Evolutionary conservation across 2,888 invertebrate species (phyloP), one percentile per base, ranked within the genome.

Genomic region (Sphinx pinastri): DNA sequence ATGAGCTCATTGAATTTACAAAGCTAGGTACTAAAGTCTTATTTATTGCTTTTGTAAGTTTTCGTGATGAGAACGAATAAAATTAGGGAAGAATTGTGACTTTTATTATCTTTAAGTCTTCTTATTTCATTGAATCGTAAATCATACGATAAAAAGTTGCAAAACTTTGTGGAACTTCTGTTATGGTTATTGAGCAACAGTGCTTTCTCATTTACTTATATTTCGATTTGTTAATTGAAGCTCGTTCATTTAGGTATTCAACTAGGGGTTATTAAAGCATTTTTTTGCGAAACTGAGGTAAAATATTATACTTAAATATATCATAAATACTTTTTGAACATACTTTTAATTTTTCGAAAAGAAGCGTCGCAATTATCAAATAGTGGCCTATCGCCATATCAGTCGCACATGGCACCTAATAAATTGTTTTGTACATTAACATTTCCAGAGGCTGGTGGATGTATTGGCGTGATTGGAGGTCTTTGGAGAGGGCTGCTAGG

Each of bases 381-480:
- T 38, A 2, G 38, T 7, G 4, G 38, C 38, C 38, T 38, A 2
- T 3, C 38, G 4, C 25, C 2, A 25, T 25, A 38, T 38, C 7
- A 38, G 25, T 38, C 38, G 0, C 8, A 38, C 38, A 25, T 25
- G 38, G 38, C 6, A 5, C 38, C 38, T 38, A 38, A 38, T 38
- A 7, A 38, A 38, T 38, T 38, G 38, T 38, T 38, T 8, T 4
- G 6, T 38, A 8, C 10, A 8, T 16, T 68, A 51, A 47, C 47
- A 49, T 31, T 77, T 77, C 1, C 78, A 93, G 93, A 71, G 93
- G 94, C 45, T 94, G 94, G 94, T 94, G 93, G 93, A 84, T 92
- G 85, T 94, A 93, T 77, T 94, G 94, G 94, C 87, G 94, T 0
- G 94, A 94, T 74, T 93, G 93, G 92, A 81, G 94, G 4, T 86